phyloP scores from a whole-genome alignment of 2,113 vertebrate species.

The Acanthisitta chloris region DNA sequence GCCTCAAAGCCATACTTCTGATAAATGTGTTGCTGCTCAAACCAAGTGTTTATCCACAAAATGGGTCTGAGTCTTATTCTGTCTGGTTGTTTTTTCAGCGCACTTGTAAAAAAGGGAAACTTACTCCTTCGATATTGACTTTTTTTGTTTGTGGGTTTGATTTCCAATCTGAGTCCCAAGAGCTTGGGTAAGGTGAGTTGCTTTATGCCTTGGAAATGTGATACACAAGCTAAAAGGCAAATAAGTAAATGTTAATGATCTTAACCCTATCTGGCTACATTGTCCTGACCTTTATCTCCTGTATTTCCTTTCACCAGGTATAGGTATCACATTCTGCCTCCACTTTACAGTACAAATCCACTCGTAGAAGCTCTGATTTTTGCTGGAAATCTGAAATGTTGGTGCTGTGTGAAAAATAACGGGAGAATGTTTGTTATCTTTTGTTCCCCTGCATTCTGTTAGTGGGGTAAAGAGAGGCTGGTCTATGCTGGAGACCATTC shows the following conservation, averaged over 20 bases:
- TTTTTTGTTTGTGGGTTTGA: not conserved
- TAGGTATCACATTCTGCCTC: not conserved
- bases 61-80: not conserved
- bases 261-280: not conserved
- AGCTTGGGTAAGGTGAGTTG: not conserved
- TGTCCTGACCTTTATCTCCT: not conserved
- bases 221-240: not conserved
- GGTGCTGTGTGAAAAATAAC: not conserved
- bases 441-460: not conserved
- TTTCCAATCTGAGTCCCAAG: not conserved
- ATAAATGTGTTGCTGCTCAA: not conserved
- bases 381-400: not conserved
- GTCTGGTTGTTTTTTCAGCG: not conserved
- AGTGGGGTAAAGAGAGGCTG: not conserved
- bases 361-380: not conserved
- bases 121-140: not conserved
- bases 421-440: not conserved
- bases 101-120: not conserved
- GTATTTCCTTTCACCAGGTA: conserved; percentile 5
- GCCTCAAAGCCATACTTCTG: rapidly evolving
- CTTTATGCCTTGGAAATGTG: not conserved
- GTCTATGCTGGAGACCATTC: not conserved
- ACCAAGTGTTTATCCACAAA: not conserved
- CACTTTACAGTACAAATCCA: not conserved
- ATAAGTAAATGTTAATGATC: not conserved